Evolutionary conservation across 2,888 invertebrate genomes (phyloP).

Genomic region (Stenoptilia bipunctidactyla): DNA sequence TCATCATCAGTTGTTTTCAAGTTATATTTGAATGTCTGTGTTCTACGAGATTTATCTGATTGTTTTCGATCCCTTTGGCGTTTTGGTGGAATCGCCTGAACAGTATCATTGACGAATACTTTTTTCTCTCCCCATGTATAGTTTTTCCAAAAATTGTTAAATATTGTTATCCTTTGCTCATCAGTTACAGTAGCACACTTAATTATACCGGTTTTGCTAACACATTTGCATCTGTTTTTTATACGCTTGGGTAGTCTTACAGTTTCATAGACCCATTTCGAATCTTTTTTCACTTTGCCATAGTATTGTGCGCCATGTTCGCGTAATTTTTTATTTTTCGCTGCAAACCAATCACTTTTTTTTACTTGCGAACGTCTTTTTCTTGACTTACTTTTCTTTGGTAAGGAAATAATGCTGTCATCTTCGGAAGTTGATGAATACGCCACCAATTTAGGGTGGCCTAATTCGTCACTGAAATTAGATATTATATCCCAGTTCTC

Average conservation of each 20-base stretch:
- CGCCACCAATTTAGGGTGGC: no score
- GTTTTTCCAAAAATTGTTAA: conserved; percentile 8
- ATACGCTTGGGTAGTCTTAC: conserved; percentile 7
- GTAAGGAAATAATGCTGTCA: background rate
- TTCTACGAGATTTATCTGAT: conserved; percentile 7
- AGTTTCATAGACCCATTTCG: conserved; percentile 10
- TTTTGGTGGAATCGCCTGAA: conserved; percentile 8
- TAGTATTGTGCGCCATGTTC: conserved; percentile 9
- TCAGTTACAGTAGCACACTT: conserved; percentile 4
- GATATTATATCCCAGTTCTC: no score
- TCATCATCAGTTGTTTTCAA: background rate
- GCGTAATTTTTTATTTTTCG: conserved; percentile 8
- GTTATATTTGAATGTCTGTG: conserved; percentile 8
- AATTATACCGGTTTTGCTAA: conserved; percentile 3
- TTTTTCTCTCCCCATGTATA: conserved; percentile 2
- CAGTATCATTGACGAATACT: background rate
- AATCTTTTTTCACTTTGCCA: conserved; percentile 10
- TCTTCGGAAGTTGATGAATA: background rate
- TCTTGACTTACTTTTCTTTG: conserved; percentile 7
- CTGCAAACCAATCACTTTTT: conserved; percentile 9
- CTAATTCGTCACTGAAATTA: no score
- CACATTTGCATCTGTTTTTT: conserved; percentile 10
- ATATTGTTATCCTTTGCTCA: conserved; percentile 2
- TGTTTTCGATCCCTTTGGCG: conserved; percentile 10
- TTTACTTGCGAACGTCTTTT: conserved; percentile 7